These are phyloP conservation scores for Ptyas mucosa DNA, from an alignment of 2,113 vertebrate species.

Conservation along the genomic window DNA sequence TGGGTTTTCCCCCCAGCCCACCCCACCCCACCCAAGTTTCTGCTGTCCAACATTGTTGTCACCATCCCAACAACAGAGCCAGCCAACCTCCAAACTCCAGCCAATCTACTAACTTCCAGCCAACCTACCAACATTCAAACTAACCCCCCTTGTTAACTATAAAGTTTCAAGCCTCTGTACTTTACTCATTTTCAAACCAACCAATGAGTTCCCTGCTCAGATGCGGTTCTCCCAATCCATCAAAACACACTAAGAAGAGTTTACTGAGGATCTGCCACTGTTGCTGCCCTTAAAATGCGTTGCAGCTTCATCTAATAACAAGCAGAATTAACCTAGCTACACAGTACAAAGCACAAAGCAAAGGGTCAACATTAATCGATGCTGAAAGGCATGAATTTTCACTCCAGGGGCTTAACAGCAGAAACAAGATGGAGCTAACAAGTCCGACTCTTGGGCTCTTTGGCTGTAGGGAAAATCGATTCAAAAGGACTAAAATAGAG, in stretches of 20 bases:
- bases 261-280: neutral
- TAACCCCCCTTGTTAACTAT: neutral
- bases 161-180: neutral
- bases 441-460: neutral
- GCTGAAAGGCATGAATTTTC: neutral
- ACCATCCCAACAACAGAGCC: neutral
- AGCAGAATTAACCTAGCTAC: neutral
- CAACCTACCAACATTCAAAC: neutral
- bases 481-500: neutral
- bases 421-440: neutral
- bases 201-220: neutral
- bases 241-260: neutral
- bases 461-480: neutral
- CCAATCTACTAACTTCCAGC: neutral
- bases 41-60: neutral
- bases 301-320: neutral
- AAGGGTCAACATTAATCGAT: neutral
- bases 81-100: neutral
- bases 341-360: neutral
- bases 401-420: neutral
- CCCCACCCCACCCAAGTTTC: neutral
- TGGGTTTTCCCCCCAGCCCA: rapidly evolving
- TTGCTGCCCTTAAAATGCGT: neutral
- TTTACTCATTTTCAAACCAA: neutral
- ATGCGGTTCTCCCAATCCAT: neutral